Conservation (phyloP, 2,113 vertebrate species). For the Charadrius vociferus region DNA sequence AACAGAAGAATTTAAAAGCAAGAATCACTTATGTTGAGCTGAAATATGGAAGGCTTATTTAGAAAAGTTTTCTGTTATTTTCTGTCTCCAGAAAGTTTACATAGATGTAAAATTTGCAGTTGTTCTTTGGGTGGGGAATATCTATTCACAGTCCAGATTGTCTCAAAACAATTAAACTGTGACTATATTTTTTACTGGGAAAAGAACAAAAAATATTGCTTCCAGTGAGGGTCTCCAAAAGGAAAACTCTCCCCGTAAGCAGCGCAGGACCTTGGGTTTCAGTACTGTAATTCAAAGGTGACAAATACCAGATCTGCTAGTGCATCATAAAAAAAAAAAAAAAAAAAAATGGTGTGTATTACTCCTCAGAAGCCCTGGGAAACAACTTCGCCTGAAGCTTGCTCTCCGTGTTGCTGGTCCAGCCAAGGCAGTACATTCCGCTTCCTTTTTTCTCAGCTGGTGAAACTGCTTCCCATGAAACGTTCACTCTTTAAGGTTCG, state of each 20-base stretch:
- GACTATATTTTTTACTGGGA: too few relatives aligned
- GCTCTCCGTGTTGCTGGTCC: not conserved
- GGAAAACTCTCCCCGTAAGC: not conserved
- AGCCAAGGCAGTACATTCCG: fast-evolving
- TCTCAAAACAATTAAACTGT: not conserved
- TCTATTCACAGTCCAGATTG: not conserved
- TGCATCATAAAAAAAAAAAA: not conserved
- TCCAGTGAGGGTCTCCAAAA: not conserved
- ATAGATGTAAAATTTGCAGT: not conserved
- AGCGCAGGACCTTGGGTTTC: not conserved
- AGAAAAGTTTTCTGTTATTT: not conserved
- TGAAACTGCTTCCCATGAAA: not conserved
- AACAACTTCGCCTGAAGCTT: not conserved
- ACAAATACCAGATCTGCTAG: not conserved
- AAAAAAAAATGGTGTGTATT: too few relatives aligned
- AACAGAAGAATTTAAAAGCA: conserved; percentile 12
- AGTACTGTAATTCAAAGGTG: not conserved
- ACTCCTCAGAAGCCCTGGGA: not conserved
- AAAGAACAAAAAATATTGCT: not conserved
- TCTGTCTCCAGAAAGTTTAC: not conserved
- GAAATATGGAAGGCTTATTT: not conserved
- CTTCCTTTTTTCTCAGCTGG: not conserved
- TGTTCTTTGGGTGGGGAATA: not conserved
- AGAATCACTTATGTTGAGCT: not conserved
- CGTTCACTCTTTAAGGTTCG: fast-evolving